Base-by-base conservation (phyloP, 1,140 invertebrate genomes). In the Brachionus angularis region DNA sequence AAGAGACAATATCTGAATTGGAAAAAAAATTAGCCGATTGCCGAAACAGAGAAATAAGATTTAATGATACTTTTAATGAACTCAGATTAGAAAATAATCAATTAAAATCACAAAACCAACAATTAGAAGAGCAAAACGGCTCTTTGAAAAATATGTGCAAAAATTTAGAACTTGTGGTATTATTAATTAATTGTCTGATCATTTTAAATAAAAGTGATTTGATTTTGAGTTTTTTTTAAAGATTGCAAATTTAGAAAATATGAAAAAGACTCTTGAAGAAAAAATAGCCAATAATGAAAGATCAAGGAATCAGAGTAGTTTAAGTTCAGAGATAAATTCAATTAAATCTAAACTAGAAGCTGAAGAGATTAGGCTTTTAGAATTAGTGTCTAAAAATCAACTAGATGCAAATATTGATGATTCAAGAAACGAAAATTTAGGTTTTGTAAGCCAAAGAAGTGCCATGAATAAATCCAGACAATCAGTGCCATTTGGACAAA, bases 141-240 rank as follows among this genome's bases (percentile, higher is more conserved):
- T 58, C 53, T 14, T 25, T 58, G 5, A 34, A 58, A 39, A 58
- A 58, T 18, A 58, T 58, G 53, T 58, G 53, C 33, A 58, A 58
- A 39, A 58, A 39, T 39, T 39, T 58, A 2, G 53, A 58, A 39
- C 23, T 18, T 8, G 53, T 58, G 33, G 53, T 58, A 39, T 12
- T 10, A 34, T 34, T 34, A 29, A 53, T 29, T n/a, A n/a, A n/a
- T n/a, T n/a, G n/a, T n/a, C n/a, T n/a, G n/a, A n/a, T n/a, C n/a
- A n/a, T n/a, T n/a, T 29, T 31, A 14, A n/a, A 27, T 10, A 33
- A 14, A 31, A 27, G 31, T 47, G 14, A 47, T 16, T 21, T 16
- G 1, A 47, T n/a, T 1, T 14, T 25, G 8, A 14, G 23, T 23
- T 23, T 8, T 27, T 25, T 3, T 34, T 55, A 39, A 39, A 58